phyloP scores from a whole-genome alignment of 2,888 invertebrate species.

The Isoperla grammatica region DNA sequence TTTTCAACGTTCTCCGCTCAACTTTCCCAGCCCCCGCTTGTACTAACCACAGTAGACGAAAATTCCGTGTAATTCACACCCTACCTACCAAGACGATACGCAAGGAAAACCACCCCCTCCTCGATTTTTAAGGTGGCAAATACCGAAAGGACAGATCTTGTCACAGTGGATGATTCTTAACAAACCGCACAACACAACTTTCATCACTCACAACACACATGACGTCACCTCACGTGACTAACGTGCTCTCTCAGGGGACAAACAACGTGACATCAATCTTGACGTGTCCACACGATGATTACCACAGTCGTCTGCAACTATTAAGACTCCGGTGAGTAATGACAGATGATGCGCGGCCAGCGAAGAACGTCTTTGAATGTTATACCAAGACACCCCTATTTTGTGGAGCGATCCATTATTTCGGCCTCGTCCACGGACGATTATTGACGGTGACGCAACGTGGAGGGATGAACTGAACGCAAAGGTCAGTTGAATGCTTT shows the following conservation, averaged over 20 bases:
- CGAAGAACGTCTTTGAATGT: too few species aligned
- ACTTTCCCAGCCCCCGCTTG: too few species aligned
- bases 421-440: slow-evolving; percentile 3
- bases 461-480: neutral
- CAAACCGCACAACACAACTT: neutral
- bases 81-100: too few species aligned
- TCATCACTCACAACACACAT: slow-evolving; percentile 6
- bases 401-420: neutral
- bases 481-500: slow-evolving; percentile 14
- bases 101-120: neutral
- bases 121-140: neutral
- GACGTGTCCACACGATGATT: too few species aligned
- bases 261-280: too few species aligned
- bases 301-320: neutral
- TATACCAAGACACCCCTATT: neutral
- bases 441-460: slow-evolving; percentile 16
- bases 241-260: too few species aligned
- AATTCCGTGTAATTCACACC: too few species aligned
- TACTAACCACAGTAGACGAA: too few species aligned
- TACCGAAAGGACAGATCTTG: slow-evolving; percentile 1
- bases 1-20: too few species aligned
- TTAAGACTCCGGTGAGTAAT: slow-evolving; percentile 1
- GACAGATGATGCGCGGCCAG: slow-evolving; percentile 11
- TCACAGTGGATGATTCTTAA: slow-evolving; percentile 17
- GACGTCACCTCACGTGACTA: too few species aligned